A percentile compares a stretch with the other conserved stretches of the same genome.
Evolutionary conservation across 2,113 vertebrate species (phyloP).

Genomic region (Pungitius pungitius): DNA sequence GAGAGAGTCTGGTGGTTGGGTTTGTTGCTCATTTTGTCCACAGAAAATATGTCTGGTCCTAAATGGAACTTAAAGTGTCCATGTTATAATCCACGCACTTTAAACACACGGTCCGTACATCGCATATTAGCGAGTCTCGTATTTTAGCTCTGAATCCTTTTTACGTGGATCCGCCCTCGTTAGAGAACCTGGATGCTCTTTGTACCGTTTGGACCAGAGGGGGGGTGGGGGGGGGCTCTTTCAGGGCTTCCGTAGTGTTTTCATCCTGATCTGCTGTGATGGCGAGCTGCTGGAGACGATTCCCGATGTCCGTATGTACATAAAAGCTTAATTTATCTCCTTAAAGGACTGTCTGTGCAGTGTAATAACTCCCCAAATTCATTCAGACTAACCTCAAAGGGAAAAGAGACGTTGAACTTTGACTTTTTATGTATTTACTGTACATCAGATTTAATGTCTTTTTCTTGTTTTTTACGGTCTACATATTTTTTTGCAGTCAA

Average conservation of each 20-base stretch:
- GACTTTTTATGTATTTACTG: not conserved
- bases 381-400: not conserved
- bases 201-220: not conserved
- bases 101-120: not conserved
- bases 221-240: not conserved
- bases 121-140: not conserved
- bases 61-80: not conserved
- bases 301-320: not conserved
- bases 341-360: not conserved
- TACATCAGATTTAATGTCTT: not conserved
- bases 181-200: not conserved
- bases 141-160: not conserved
- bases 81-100: not conserved
- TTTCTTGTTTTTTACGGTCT: not conserved
- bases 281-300: not conserved
- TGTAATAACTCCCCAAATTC: not conserved
- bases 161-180: not conserved
- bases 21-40: not conserved
- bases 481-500: not conserved
- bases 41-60: not conserved
- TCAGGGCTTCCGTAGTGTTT: not conserved
- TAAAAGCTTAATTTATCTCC: not conserved
- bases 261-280: not conserved
- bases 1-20: not conserved
- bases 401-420: not conserved